Evolutionary conservation across 2,113 vertebrate species (phyloP), one percentile per base, ranked within the genome.

Genomic region (Anguilla japonica): DNA sequence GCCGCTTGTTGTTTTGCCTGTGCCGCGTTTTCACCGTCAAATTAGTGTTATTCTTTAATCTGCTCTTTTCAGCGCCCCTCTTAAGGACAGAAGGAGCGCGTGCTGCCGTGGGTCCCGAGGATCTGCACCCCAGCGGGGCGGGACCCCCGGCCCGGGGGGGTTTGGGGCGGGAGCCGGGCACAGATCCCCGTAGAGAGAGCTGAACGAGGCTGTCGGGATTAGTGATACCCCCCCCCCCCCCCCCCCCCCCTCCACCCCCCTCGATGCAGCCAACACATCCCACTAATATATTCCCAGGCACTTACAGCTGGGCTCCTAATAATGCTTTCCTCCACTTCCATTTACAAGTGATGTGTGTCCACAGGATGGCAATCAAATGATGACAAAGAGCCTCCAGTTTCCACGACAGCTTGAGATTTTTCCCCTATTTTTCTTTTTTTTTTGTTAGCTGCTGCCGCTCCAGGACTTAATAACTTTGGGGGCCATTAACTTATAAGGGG

Each of bases 401-500:
- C 82, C 80, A 18, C 67, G 88, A 85, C 88, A 88, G 87, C 83
- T 83, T 80, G 63, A 50, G 71, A 1, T n/a, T 26, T 11, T 56
- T 22, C 50, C 26, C 43, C 46, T 41, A 43, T 79, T n/a, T 13
- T 53, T 0, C 34, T 34, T 83, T 67, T 85, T 26, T 26, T 26
- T 81, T 83, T 3, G 41, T 50, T 34, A 56, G 81, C 79, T 81
- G 60, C 84, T 87, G 63, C 78, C 90, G 86, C 92, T 89, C 50
- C 84, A 71, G 90, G 89, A 88, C 90, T 85, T 91, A 87, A 90
- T 91, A 91, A 87, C 89, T 90, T 75, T 83, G 86, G 89, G 85
- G 80, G 86, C 86, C 90, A 91, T 91, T 90, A 92, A 86, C 87
- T 89, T 90, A 87, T 90, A 86, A 89, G 86, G 91, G 71, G 87